Conservation (phyloP, 2,797 vertebrate species). For the Acestrorhynchus altus region DNA sequence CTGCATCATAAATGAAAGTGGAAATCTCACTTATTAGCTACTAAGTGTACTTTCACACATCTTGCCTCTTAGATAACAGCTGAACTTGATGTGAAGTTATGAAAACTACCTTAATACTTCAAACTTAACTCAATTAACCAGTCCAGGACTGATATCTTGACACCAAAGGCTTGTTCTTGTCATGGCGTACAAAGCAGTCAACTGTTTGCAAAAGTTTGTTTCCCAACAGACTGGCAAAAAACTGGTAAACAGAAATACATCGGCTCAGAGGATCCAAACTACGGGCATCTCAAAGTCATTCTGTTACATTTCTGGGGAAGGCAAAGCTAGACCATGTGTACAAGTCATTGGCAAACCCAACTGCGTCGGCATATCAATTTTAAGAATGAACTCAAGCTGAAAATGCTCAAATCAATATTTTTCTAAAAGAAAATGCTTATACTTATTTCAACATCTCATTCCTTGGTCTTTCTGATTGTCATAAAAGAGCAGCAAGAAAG, state of each 20-base stretch:
- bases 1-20: no score
- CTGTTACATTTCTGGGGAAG: neutral
- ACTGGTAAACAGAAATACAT: neutral
- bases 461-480: neutral
- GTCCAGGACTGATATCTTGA: neutral
- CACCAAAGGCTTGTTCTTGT: no score
- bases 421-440: neutral
- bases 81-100: no score
- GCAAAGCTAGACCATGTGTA: neutral
- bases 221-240: neutral
- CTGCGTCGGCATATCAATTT: neutral
- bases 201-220: neutral
- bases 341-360: neutral
- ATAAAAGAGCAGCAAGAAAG: no score
- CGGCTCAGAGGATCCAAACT: no score
- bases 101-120: no score
- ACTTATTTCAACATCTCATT: neutral
- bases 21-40: no score
- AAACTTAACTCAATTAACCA: neutral
- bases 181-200: neutral
- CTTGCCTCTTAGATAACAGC: no score
- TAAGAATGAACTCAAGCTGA: neutral
- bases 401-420: neutral
- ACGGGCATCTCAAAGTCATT: neutral
- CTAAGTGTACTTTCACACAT: no score